phyloP scores from a whole-genome alignment of 1,140 invertebrate genomes.

The Euborellia annulipes region DNA sequence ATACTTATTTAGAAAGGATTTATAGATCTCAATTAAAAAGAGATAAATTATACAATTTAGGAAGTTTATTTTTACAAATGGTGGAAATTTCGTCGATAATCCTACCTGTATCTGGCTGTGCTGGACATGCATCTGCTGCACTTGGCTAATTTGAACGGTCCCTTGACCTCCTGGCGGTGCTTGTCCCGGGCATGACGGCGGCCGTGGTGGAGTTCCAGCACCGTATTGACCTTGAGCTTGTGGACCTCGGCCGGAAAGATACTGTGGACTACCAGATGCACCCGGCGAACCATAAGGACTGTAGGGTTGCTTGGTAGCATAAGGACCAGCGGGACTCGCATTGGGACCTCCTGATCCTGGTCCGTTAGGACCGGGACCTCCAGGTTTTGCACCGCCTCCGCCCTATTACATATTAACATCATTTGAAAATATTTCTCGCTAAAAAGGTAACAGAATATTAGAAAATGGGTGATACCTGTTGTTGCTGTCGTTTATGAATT shows the following conservation, averaged over 20 bases:
- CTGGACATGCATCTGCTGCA: conserved; percentile 67
- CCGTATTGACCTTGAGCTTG: conserved; percentile 29
- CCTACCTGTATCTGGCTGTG: conserved; percentile 40
- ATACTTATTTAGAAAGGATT: too few relatives aligned
- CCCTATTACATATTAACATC: too few relatives aligned
- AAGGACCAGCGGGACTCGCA: background rate
- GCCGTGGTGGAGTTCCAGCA: conserved; percentile 39
- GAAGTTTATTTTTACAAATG: too few relatives aligned
- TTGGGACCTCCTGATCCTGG: background rate
- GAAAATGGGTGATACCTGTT: too few relatives aligned
- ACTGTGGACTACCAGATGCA: conserved; percentile 43
- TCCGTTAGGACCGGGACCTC: background rate
- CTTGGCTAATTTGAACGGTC: conserved; percentile 63
- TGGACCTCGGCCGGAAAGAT: conserved; percentile 28
- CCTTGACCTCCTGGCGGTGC: conserved; percentile 4
- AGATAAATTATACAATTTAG: too few relatives aligned
- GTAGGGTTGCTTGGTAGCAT: background rate
- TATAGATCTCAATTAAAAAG: too few relatives aligned
- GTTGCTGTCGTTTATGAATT: conserved; percentile 8
- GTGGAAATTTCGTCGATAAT: too few relatives aligned
- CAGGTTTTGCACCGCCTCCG: too few relatives aligned
- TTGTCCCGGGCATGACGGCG: conserved; percentile 32
- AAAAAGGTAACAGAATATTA: too few relatives aligned
- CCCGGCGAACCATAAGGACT: conserved; percentile 43
- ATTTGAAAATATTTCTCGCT: too few relatives aligned